phyloP scores from a whole-genome alignment of 2,888 invertebrate genomes.

The Eupeodes luniger region DNA sequence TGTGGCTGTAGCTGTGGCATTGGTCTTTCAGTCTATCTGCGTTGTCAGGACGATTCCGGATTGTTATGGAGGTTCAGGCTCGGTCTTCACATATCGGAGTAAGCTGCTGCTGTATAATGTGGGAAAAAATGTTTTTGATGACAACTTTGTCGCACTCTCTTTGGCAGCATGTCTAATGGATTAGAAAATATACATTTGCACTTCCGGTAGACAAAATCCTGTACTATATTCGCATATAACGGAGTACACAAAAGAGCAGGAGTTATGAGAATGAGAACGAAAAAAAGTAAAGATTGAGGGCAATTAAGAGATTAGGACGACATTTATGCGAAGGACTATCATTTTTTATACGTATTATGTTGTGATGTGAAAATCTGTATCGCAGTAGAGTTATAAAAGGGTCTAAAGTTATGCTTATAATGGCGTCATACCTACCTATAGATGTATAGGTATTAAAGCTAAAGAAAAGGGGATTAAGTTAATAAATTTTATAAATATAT shows the following conservation, averaged over 20 bases:
- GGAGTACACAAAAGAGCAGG: not conserved
- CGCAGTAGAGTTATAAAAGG: not conserved
- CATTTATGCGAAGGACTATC: constrained; percentile 40
- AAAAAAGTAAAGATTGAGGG: constrained; percentile 1
- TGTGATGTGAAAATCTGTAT: not conserved
- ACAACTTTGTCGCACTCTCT: constrained; percentile 35
- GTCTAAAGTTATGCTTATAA: not conserved
- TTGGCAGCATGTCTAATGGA: constrained; percentile 70
- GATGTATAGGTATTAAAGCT: too few species aligned
- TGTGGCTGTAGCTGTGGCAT: not conserved
- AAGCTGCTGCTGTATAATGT: constrained; percentile 27
- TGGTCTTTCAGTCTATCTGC: not conserved
- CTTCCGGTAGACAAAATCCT: constrained; percentile 51
- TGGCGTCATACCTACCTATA: not conserved
- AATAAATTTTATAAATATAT: not conserved
- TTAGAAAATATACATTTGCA: constrained; percentile 75
- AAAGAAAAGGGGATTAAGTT: constrained; percentile 6
- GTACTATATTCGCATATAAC: too few species aligned
- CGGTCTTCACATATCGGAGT: not conserved
- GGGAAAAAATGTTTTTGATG: constrained; percentile 52
- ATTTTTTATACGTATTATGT: constrained; percentile 4
- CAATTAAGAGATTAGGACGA: constrained; percentile 63
- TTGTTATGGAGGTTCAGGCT: not conserved
- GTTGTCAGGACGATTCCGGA: not conserved
- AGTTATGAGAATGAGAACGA: constrained; percentile 26